Conservation (phyloP, 2,797 vertebrate species). For the Eleutherodactylus coqui region DNA sequence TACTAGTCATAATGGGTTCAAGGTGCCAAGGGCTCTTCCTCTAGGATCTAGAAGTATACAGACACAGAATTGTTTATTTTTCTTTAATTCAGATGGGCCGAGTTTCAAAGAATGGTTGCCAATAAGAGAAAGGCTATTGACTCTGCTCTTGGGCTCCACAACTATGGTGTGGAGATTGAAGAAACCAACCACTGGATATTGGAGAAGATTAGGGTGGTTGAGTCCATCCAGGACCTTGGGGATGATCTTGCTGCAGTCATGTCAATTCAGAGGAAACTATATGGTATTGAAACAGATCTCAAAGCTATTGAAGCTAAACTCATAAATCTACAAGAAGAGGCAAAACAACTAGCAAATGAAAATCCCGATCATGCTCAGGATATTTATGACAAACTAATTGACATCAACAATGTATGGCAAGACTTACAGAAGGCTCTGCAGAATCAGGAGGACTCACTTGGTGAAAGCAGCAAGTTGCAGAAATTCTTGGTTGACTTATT, state of each 20-base stretch:
- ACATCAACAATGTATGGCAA: constrained; percentile 81
- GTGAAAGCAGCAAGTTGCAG: constrained; percentile 94
- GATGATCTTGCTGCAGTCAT: constrained; percentile 89
- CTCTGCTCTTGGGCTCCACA: constrained; percentile 88
- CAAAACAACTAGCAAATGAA: constrained; percentile 79
- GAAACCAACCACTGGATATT: constrained; percentile 91
- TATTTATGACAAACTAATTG: constrained; percentile 75
- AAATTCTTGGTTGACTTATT: constrained; percentile 93
- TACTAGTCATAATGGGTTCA: background rate
- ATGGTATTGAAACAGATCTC: constrained; percentile 91
- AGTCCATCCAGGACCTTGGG: constrained; percentile 90
- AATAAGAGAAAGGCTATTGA: constrained; percentile 82
- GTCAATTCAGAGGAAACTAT: constrained; percentile 94
- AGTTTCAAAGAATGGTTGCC: constrained; percentile 86
- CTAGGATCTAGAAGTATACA: background rate
- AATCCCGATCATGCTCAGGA: constrained; percentile 82
- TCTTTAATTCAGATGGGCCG: constrained; percentile 82
- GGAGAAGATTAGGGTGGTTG: constrained; percentile 87
- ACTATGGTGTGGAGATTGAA: constrained; percentile 90
- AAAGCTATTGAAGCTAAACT: constrained; percentile 84
- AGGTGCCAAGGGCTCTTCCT: background rate
- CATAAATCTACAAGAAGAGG: constrained; percentile 80
- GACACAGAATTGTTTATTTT: background rate
- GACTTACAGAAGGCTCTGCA: constrained; percentile 81
- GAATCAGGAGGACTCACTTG: constrained; percentile 85